Base-by-base conservation (phyloP, 2,888 invertebrate species). In the Timema podura region DNA sequence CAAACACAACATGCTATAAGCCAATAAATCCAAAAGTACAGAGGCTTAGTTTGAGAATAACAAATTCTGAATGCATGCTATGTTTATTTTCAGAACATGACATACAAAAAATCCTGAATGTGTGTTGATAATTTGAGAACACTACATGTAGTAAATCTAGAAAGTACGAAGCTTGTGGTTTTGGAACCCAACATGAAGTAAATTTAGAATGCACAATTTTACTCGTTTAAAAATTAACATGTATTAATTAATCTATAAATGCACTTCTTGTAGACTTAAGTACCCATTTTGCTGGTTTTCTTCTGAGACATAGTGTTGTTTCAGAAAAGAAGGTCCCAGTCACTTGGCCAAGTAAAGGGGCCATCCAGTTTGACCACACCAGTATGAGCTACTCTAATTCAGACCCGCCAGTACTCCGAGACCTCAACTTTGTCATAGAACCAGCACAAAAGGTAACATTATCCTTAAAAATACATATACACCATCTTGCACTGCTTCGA, bases 351-450 rank as follows among this genome's bases (percentile, higher is more conserved):
- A 81, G 82, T 47, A 81, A 83, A 5, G 93, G 92, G 0, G 84
- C 85, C 73, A 83, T 91, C 11, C 79, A 83, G 65, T 89, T 91
- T 77, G 84, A 84, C 70, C 82, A 88, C 74, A 82, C 89, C 0
- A 87, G 84, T 73, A 80, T 93, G 15, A 82, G 85, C 75, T 93
- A 93, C 77, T 82, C 84, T 49, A 81, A 82, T 9, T 85, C 85
- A 0, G 85, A 86, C 3, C 85, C 88, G 8, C 87, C 91, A 0
- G 91, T 94, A 10, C 84, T 96, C 5, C 92, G 89, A 76, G 85
- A 90, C 77, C 82, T 93, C 13, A 90, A 88, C 76, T 81, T 93
- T 64, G 79, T 81, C 0, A 88, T 93, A 68, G 84, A 89, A 77
- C 85, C 89, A 54, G 88, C 87, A 54, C 87, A 88, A 83, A 91